Conservation (phyloP, 2,113 vertebrate genomes). For the Noctilio leporinus region DNA sequence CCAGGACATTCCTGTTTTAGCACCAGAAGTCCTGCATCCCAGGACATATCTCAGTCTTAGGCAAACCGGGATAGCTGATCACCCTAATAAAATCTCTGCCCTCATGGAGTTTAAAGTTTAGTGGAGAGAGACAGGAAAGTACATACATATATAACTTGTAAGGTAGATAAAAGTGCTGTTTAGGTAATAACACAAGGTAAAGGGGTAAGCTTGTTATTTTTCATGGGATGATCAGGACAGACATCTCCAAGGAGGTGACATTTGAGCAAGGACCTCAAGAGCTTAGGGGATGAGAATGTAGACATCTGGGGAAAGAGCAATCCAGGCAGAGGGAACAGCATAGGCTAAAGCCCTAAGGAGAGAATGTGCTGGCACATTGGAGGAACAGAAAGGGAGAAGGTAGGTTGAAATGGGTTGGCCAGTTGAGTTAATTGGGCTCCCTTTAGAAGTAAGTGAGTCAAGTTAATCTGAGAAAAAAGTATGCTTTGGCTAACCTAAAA, state of each 20-base stretch:
- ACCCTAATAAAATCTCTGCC: not conserved
- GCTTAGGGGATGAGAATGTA: not conserved
- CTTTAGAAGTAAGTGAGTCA: not conserved
- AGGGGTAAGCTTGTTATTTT: not conserved
- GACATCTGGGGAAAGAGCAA: not conserved
- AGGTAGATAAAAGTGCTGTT: not conserved
- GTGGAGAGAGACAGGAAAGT: not conserved
- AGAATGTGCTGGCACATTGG: fast-evolving
- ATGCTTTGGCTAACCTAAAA: not conserved
- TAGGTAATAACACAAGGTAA: not conserved
- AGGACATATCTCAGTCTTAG: not conserved
- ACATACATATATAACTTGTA: not conserved
- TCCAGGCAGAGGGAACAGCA: not conserved
- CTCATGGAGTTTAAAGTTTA: not conserved
- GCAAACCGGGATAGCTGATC: not conserved
- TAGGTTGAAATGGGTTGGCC: not conserved
- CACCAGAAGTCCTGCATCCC: not conserved
- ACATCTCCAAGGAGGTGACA: not conserved
- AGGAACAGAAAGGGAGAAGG: not conserved
- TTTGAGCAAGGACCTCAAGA: not conserved
- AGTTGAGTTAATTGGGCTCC: not conserved
- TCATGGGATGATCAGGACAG: not conserved
- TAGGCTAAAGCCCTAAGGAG: not conserved
- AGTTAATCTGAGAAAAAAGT: not conserved
- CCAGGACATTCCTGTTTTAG: not conserved